These are phyloP conservation scores for Thereva unica DNA, from an alignment of 2,888 invertebrate genomes.

Conservation along the genomic window DNA sequence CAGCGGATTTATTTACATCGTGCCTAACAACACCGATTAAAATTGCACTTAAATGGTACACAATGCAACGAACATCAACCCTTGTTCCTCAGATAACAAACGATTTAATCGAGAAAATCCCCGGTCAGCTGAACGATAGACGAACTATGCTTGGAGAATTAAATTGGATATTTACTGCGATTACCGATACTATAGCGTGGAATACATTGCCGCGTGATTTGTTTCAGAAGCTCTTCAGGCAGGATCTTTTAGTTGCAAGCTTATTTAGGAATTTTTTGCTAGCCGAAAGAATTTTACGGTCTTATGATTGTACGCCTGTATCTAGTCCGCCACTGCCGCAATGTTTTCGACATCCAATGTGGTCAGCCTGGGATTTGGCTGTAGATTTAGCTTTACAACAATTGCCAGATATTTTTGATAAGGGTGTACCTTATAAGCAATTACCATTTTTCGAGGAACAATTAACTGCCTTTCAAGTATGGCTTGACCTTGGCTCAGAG, in stretches of 20 bases:
- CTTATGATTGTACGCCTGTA: conserved; percentile 97
- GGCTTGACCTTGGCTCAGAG: conserved; percentile 64
- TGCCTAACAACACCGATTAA: conserved; percentile 98
- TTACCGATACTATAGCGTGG: conserved; percentile 99
- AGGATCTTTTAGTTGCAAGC: conserved; percentile 97
- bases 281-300: conserved; percentile 93
- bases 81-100: conserved; percentile 80
- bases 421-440: conserved; percentile 66
- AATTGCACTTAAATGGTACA: conserved; percentile 93
- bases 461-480: conserved; percentile 90
- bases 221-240: conserved; percentile 95
- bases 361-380: conserved; percentile 98
- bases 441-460: conserved; percentile 97
- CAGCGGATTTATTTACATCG: conserved; percentile 96
- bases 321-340: conserved; percentile 89
- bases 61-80: conserved; percentile 77
- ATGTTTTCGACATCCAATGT: conserved; percentile 87
- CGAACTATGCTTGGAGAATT: conserved; percentile 97
- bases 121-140: conserved; percentile 91
- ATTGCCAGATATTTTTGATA: conserved; percentile 74
- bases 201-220: conserved; percentile 91
- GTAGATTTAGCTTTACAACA: conserved; percentile 93
- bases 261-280: conserved; percentile 95
- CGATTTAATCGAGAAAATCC: conserved; percentile 92
- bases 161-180: conserved; percentile 99